Percentiles rank a stretch among this genome's conserved stretches.
These are phyloP conservation scores for Ecdyonurus torrentis DNA, from an alignment of 2,888 invertebrate species.

Conservation along the genomic window DNA sequence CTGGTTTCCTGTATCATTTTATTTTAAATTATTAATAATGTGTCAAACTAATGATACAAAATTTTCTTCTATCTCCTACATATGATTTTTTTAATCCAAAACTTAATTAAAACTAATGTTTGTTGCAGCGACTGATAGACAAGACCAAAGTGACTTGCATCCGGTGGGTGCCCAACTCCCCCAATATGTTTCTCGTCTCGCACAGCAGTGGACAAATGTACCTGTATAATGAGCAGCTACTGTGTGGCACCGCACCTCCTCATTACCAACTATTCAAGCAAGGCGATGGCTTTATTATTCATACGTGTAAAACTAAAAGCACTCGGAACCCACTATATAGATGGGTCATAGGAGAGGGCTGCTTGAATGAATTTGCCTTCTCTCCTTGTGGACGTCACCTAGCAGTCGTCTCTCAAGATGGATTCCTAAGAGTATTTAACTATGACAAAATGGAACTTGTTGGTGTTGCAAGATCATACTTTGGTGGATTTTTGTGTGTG, in stretches of 20 bases:
- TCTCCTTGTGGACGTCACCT: slow-evolving; percentile 86
- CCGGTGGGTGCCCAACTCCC: slow-evolving; percentile 92
- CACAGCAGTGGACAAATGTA: slow-evolving; percentile 95
- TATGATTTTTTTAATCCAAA: neutral
- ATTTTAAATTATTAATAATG: no score
- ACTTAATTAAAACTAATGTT: slow-evolving; percentile 2
- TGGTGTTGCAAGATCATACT: slow-evolving; percentile 88
- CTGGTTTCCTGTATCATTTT: no score
- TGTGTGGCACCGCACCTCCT: slow-evolving; percentile 78
- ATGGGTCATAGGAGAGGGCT: slow-evolving; percentile 73
- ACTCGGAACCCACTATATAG: slow-evolving; percentile 90
- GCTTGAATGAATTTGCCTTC: slow-evolving; percentile 94
- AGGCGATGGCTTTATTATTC: slow-evolving; percentile 85
- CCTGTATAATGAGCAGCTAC: slow-evolving; percentile 90
- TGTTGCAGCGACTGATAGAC: slow-evolving; percentile 71
- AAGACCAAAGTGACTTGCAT: slow-evolving; percentile 93
- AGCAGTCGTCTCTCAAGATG: slow-evolving; percentile 89
- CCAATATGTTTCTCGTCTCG: slow-evolving; percentile 84
- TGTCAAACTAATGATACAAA: no score
- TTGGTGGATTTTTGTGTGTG: slow-evolving; percentile 93
- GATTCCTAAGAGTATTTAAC: slow-evolving; percentile 87
- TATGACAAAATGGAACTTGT: slow-evolving; percentile 95
- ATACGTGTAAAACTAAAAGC: slow-evolving; percentile 91
- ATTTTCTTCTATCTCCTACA: no score
- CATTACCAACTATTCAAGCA: slow-evolving; percentile 91